phyloP scores from a whole-genome alignment of 2,113 vertebrate genomes.

The Zapus hudsonius region DNA sequence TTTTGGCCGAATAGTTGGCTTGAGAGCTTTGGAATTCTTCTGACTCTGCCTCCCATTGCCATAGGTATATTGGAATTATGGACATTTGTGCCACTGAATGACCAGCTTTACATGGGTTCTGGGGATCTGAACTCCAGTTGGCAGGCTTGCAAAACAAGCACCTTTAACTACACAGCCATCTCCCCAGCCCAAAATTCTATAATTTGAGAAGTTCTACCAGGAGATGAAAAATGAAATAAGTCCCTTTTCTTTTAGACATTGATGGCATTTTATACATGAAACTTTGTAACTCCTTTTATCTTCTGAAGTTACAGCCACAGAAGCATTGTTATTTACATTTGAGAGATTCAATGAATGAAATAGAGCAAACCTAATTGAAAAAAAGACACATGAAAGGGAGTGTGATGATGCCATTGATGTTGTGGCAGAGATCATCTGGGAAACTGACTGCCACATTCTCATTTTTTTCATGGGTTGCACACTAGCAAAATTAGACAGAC shows the following conservation, averaged over 20 bases:
- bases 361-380: neutral
- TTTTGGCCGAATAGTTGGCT: no score
- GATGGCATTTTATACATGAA: constrained; percentile 9
- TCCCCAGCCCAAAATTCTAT: neutral
- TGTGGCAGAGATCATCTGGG: neutral
- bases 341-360: neutral
- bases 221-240: constrained; percentile 1
- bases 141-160: no score
- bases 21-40: no score
- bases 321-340: neutral
- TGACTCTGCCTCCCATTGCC: no score
- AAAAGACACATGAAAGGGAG: neutral
- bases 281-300: neutral
- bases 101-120: no score
- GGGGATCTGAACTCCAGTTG: no score
- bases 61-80: no score
- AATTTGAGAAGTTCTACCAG: neutral
- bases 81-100: no score
- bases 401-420: neutral
- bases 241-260: neutral
- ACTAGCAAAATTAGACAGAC: neutral
- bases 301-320: neutral
- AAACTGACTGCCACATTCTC: neutral
- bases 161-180: no score
- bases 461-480: neutral